Evolutionary conservation across 2,888 invertebrate genomes (phyloP).

Genomic region (Holacanthella duospinosa): DNA sequence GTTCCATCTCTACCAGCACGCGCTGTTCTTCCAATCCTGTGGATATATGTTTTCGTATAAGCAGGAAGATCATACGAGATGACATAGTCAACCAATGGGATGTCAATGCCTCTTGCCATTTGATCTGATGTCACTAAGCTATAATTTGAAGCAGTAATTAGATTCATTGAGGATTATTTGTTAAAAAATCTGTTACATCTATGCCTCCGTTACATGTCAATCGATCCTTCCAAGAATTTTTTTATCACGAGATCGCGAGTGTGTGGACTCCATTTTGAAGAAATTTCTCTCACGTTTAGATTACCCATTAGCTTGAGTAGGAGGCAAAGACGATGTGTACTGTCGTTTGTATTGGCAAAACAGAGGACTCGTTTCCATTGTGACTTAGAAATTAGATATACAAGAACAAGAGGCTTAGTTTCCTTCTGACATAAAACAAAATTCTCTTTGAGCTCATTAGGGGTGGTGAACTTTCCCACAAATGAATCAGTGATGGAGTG

Average conservation of each 20-base stretch:
- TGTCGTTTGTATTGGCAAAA: constrained; percentile 74
- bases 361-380: constrained; percentile 70
- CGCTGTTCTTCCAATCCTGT: constrained; percentile 88
- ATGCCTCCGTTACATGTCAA: constrained; percentile 74
- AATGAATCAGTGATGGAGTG: constrained; percentile 44
- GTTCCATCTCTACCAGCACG: constrained; percentile 78
- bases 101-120: constrained; percentile 87
- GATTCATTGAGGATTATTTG: constrained; percentile 24
- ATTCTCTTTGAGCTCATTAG: constrained; percentile 41
- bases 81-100: constrained; percentile 77
- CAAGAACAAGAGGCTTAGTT: constrained; percentile 31
- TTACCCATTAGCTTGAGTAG: constrained; percentile 54
- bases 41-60: constrained; percentile 81
- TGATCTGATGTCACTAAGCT: constrained; percentile 85
- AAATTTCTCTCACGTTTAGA: constrained; percentile 46
- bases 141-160: constrained; percentile 35
- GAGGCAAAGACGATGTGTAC: constrained; percentile 61
- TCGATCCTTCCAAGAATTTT: constrained; percentile 57
- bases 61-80: constrained; percentile 85
- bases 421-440: constrained; percentile 33
- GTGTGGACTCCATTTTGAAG: constrained; percentile 53
- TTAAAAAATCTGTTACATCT: too few relatives aligned
- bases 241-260: constrained; percentile 56
- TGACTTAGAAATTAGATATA: constrained; percentile 37
- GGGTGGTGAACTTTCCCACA: constrained; percentile 67